These are phyloP conservation scores for Xanthia togata DNA, from an alignment of 2,888 invertebrate genomes.

Conservation along the genomic window DNA sequence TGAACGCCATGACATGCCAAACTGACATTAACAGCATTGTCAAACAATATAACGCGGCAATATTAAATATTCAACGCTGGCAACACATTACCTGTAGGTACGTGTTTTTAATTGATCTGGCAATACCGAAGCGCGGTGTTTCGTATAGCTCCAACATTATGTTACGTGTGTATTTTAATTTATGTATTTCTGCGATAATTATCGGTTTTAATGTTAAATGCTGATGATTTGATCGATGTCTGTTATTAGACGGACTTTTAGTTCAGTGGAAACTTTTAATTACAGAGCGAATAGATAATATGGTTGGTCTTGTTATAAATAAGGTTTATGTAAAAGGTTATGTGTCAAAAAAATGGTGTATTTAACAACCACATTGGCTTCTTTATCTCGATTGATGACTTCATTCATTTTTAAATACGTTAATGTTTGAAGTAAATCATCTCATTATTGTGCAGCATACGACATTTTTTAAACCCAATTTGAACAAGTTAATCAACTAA, in stretches of 20 bases:
- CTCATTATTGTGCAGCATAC: neutral
- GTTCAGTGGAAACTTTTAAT: constrained; percentile 20
- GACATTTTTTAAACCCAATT: neutral
- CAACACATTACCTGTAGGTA: constrained; percentile 80
- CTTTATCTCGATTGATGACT: neutral
- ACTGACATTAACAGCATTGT: constrained; percentile 88
- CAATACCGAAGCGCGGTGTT: constrained; percentile 75
- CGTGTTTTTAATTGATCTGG: constrained; percentile 81
- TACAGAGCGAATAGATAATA: neutral
- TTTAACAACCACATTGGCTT: neutral
- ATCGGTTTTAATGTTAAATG: constrained; percentile 38
- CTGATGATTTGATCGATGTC: constrained; percentile 24
- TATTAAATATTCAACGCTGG: constrained; percentile 84
- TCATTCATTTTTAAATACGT: neutral
- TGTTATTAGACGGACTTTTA: constrained; percentile 13
- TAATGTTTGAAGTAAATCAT: neutral
- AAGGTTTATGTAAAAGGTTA: neutral
- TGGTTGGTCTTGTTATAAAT: neutral
- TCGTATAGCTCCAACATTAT: constrained; percentile 42
- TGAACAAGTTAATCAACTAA: neutral
- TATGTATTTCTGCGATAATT: constrained; percentile 37
- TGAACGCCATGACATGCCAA: constrained; percentile 85
- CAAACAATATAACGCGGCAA: constrained; percentile 83
- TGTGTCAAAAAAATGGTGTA: neutral
- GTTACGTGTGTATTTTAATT: constrained; percentile 49